phyloP scores from a whole-genome alignment of 2,888 invertebrate species.

The Ditylenchus weischeri region DNA sequence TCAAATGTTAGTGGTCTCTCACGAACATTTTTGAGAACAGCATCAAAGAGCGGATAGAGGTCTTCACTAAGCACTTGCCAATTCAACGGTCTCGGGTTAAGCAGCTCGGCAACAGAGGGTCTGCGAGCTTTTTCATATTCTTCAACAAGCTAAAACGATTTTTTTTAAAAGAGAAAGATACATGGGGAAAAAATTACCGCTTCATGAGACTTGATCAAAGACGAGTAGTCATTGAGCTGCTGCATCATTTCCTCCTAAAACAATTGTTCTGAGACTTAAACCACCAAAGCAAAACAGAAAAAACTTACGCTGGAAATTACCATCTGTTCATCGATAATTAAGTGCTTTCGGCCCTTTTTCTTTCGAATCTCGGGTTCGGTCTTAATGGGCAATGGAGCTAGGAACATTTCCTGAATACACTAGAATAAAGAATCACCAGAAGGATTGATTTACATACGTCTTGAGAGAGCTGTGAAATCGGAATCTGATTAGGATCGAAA shows the following conservation, averaged over 20 bases:
- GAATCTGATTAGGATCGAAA: not conserved
- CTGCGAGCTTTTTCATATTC: not conserved
- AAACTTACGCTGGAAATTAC: not conserved
- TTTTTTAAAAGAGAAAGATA: too few relatives aligned
- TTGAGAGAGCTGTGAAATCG: not conserved
- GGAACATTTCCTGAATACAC: not conserved
- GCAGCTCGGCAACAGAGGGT: constrained; percentile 10
- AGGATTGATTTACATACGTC: not conserved
- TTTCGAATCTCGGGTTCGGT: not conserved
- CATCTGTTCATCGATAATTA: not conserved
- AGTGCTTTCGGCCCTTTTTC: not conserved
- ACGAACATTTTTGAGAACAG: constrained; percentile 11
- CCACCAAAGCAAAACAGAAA: too few relatives aligned
- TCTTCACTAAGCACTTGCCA: constrained; percentile 11
- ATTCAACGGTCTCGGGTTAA: constrained; percentile 14
- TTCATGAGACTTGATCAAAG: constrained; percentile 11
- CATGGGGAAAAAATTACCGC: too few relatives aligned
- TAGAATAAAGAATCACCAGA: not conserved
- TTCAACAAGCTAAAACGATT: too few relatives aligned
- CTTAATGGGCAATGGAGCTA: not conserved
- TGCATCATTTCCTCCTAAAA: constrained; percentile 21
- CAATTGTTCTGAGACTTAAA: too few relatives aligned
- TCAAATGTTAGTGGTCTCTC: constrained; percentile 20
- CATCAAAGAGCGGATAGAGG: constrained; percentile 17
- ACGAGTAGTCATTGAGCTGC: constrained; percentile 4